phyloP scores from a whole-genome alignment of 2,888 invertebrate genomes.

The Dione vanillae region DNA sequence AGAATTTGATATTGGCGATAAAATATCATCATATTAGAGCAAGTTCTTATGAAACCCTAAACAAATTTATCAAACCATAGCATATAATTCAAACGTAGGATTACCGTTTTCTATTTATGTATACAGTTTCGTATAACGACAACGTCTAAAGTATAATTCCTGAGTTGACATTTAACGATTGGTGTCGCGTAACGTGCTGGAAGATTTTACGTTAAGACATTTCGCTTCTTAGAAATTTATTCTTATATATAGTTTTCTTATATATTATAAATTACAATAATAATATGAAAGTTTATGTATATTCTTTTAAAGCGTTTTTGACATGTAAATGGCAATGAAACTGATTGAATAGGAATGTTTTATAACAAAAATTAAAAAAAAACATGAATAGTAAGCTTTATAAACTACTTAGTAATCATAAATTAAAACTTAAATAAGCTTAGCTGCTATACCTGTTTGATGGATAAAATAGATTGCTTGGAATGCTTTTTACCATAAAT shows the following conservation, averaged over 20 bases:
- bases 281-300: too few species aligned
- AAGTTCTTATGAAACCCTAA: constrained; percentile 26
- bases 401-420: not conserved
- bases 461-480: not conserved
- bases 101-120: constrained; percentile 16
- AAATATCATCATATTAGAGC: constrained; percentile 27
- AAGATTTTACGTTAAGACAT: constrained; percentile 4
- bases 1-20: constrained; percentile 29
- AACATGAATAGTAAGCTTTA: too few species aligned
- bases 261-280: not conserved
- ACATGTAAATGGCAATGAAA: too few species aligned
- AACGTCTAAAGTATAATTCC: constrained; percentile 17
- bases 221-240: constrained; percentile 9
- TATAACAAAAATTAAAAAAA: too few species aligned
- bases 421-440: not conserved
- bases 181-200: not conserved
- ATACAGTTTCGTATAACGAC: constrained; percentile 8
- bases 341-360: too few species aligned
- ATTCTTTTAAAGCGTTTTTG: too few species aligned
- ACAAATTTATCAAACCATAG: constrained; percentile 18
- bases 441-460: not conserved
- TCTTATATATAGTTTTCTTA: not conserved
- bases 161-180: constrained; percentile 26
- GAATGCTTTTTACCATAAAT: constrained; percentile 55
- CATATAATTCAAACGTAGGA: constrained; percentile 10